These are phyloP conservation scores for Cerceris ruficornis DNA, from an alignment of 2,888 invertebrate genomes.

Conservation along the genomic window DNA sequence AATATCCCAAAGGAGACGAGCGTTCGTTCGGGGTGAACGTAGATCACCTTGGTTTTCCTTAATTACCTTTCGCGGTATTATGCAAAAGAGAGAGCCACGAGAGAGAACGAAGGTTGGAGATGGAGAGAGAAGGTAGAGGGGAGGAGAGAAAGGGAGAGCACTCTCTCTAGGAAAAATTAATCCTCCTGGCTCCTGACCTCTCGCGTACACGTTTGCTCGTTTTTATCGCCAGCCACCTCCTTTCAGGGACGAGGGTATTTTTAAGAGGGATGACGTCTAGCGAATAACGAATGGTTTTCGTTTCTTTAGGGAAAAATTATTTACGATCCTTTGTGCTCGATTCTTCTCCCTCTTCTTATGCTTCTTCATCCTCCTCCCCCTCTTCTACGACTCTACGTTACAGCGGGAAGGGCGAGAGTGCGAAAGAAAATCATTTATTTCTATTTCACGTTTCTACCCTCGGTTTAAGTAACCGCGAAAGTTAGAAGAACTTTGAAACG, in stretches of 20 bases:
- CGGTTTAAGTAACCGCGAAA: no score
- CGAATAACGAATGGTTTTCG: constrained; percentile 9
- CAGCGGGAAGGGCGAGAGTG: no score
- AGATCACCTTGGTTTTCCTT: constrained; percentile 40
- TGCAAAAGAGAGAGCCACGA: constrained; percentile 11
- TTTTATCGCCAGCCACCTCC: constrained; percentile 33
- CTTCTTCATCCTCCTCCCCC: no score
- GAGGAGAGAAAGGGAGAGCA: neutral
- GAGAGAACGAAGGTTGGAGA: constrained; percentile 21
- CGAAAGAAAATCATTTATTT: no score
- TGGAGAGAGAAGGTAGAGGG: neutral
- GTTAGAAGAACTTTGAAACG: no score
- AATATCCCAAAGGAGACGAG: constrained; percentile 40
- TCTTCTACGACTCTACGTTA: no score
- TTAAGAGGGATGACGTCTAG: constrained; percentile 3
- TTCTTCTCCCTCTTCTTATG: neutral
- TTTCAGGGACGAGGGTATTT: constrained; percentile 19
- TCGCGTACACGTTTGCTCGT: constrained; percentile 29
- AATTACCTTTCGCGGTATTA: constrained; percentile 48
- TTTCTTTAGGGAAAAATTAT: constrained; percentile 6
- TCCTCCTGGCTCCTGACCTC: constrained; percentile 26
- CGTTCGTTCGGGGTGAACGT: constrained; percentile 14
- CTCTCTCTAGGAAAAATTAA: constrained; percentile 41
- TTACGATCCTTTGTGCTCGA: neutral
- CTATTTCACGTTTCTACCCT: no score